Conservation (phyloP, 2,888 invertebrate species). For the Scaptomyza tumidula region DNA sequence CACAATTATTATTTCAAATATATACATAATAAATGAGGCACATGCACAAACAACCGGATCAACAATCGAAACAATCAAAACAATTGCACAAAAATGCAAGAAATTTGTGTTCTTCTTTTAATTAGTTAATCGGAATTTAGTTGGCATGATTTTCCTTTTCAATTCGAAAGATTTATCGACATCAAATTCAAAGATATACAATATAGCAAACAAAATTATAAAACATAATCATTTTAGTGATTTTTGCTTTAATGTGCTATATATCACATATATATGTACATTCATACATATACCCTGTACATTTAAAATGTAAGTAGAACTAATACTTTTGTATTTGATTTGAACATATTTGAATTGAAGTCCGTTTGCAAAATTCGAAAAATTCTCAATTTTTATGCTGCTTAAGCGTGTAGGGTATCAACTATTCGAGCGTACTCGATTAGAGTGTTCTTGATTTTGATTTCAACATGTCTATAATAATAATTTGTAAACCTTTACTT, state of each 20-base stretch:
- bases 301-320: not conserved
- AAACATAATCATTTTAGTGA: not conserved
- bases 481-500: not conserved
- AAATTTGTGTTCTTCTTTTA: not conserved
- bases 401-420: slow-evolving; percentile 1
- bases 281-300: no score
- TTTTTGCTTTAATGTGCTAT: slow-evolving; percentile 1
- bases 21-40: not conserved
- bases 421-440: not conserved
- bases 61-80: slow-evolving; percentile 8
- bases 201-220: not conserved
- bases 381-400: not conserved
- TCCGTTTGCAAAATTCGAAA: not conserved
- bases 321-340: not conserved
- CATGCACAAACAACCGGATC: slow-evolving; percentile 12
- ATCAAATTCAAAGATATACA: slow-evolving; percentile 1
- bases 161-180: not conserved
- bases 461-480: not conserved
- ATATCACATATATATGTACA: no score
- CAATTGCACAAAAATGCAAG: slow-evolving; percentile 15
- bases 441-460: not conserved
- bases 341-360: not conserved
- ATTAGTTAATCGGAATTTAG: slow-evolving; percentile 1
- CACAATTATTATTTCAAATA: slow-evolving; percentile 20
- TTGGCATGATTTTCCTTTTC: slow-evolving; percentile 19